These are phyloP conservation scores for Phylloscopus whistleri DNA, from an alignment of 2,113 vertebrate species.

Conservation along the genomic window DNA sequence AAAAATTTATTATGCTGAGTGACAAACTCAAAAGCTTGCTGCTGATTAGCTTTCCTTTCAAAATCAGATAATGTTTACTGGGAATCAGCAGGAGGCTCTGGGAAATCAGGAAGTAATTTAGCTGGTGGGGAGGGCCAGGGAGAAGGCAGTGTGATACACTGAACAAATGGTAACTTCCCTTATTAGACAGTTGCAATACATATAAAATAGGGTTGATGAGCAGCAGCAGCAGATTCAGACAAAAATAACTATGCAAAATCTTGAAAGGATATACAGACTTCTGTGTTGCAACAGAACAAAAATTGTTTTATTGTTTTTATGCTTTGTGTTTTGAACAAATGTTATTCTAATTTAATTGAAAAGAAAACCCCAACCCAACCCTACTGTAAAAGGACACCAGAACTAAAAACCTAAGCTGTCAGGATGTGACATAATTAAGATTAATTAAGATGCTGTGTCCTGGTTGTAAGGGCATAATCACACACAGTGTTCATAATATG, in stretches of 20 bases:
- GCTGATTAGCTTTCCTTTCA: slow-evolving; percentile 2
- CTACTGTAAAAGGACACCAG: not conserved
- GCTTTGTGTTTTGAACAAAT: not conserved
- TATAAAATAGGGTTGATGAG: not conserved
- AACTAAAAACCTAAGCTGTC: not conserved
- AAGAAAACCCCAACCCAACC: not conserved
- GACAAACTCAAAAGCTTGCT: not conserved
- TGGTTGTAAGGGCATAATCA: not conserved
- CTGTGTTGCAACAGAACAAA: not conserved
- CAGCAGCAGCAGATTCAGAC: not conserved
- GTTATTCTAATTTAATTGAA: not conserved
- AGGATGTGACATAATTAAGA: not conserved
- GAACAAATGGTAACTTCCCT: not conserved
- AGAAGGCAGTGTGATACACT: not conserved
- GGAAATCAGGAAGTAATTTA: slow-evolving; percentile 7
- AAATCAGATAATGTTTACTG: not conserved
- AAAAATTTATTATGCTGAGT: not conserved
- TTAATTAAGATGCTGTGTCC: not conserved
- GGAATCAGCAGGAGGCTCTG: not conserved
- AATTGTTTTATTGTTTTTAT: not conserved
- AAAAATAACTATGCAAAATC: not conserved
- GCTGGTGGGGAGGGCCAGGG: not conserved
- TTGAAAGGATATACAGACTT: not conserved
- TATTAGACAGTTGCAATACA: not conserved
- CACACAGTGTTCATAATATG: not conserved